phyloP scores from a whole-genome alignment of 2,113 vertebrate species.

The Sylvilagus bachmani region DNA sequence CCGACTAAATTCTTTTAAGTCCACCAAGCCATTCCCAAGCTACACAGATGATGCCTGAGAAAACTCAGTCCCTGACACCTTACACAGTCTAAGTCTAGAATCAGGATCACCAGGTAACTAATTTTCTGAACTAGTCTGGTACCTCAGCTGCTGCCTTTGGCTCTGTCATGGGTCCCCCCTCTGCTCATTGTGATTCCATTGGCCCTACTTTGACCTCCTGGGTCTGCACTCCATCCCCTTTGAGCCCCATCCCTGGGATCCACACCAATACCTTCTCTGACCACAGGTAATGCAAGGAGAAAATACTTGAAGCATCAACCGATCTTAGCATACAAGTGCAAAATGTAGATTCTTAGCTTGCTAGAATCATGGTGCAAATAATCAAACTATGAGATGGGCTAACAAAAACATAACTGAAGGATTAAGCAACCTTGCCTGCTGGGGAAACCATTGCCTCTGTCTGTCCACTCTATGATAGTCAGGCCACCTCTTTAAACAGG shows the following conservation, averaged over 20 bases:
- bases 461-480: neutral
- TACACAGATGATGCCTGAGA: neutral
- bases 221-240: neutral
- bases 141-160: neutral
- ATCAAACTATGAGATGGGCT: neutral
- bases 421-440: neutral
- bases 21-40: neutral
- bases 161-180: neutral
- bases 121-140: neutral
- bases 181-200: neutral
- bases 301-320: neutral
- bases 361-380: neutral
- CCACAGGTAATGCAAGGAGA: neutral
- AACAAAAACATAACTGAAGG: neutral
- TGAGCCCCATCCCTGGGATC: neutral
- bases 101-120: neutral
- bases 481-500: neutral
- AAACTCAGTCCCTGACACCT: neutral
- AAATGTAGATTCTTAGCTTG: neutral
- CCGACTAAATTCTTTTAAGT: slow-evolving; percentile 24
- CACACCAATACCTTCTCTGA: neutral
- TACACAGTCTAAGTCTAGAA: neutral
- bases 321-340: neutral
- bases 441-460: neutral
- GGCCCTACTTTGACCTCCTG: neutral